Percentiles rank a stretch among this genome's conserved stretches.
Conservation (phyloP, 2,113 vertebrate species). For the Thryonomys swinderianus region DNA sequence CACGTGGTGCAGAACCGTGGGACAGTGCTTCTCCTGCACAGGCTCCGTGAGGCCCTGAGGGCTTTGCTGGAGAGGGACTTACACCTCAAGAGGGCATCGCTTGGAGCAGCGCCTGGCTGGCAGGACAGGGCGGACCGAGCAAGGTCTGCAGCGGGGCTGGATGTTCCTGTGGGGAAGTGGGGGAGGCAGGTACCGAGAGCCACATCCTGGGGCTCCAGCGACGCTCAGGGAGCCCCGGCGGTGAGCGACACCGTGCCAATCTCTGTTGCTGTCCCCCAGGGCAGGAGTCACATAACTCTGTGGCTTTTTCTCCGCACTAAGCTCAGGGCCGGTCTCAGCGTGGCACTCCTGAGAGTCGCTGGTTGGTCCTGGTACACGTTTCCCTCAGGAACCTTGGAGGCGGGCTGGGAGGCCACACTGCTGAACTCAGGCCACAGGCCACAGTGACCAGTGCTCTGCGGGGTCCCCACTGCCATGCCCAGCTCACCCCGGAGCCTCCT, state of each 20-base stretch:
- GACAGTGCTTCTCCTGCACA: neutral
- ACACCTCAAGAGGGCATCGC: neutral
- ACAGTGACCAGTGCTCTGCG: neutral
- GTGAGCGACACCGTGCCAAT: no score
- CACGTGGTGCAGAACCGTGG: no score
- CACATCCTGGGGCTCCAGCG: neutral
- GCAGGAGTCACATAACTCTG: neutral
- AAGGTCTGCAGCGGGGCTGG: neutral
- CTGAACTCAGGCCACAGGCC: neutral
- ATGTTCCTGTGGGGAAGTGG: no score
- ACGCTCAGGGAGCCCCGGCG: neutral
- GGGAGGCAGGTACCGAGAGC: neutral
- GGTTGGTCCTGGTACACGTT: no score
- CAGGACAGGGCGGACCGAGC: neutral
- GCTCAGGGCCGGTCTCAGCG: neutral
- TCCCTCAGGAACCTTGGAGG: neutral
- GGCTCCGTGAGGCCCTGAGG: rapidly evolving
- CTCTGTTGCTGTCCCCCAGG: neutral
- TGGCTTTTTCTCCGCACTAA: neutral
- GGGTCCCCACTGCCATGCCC: no score
- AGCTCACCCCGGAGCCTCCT: neutral
- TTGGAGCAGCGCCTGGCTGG: neutral
- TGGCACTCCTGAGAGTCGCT: neutral
- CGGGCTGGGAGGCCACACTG: neutral
- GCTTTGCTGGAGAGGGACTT: neutral